Evolutionary conservation across 2,888 invertebrate genomes (phyloP).

Genomic region (Drosophila ezoana): DNA sequence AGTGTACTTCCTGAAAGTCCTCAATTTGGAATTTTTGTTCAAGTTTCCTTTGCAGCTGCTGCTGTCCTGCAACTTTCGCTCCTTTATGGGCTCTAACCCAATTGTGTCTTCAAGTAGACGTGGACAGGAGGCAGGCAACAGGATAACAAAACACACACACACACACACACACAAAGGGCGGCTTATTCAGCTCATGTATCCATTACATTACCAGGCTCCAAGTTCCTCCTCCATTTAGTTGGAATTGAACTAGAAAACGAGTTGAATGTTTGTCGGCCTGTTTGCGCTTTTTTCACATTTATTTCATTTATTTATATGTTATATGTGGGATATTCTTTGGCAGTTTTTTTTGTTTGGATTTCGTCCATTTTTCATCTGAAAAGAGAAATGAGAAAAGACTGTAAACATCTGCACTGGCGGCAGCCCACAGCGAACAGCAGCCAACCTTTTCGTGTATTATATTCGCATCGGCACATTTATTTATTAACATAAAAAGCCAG

Average conservation of each 20-base stretch:
- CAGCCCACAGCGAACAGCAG: slow-evolving; percentile 7
- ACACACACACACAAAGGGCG: slow-evolving; percentile 10
- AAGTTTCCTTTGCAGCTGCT: slow-evolving; percentile 7
- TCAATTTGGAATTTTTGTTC: slow-evolving; percentile 12
- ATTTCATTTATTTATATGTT: slow-evolving; percentile 39
- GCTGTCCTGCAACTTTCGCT: slow-evolving; percentile 51
- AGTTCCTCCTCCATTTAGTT: slow-evolving; percentile 67
- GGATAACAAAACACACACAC: slow-evolving; percentile 25
- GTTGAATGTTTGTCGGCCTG: slow-evolving; percentile 39
- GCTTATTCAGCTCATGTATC: slow-evolving; percentile 52
- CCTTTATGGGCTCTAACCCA: slow-evolving; percentile 54
- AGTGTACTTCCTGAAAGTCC: slow-evolving; percentile 1
- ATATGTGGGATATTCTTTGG: slow-evolving; percentile 6
- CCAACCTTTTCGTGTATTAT: slow-evolving; percentile 14
- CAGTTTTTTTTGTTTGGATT: slow-evolving; percentile 5
- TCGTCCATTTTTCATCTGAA: slow-evolving; percentile 13
- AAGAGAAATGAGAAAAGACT: slow-evolving; percentile 15
- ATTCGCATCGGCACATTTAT: slow-evolving; percentile 62
- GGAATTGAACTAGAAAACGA: slow-evolving; percentile 78
- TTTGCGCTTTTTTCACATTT: slow-evolving; percentile 41
- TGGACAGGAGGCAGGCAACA: slow-evolving; percentile 17
- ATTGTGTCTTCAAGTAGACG: slow-evolving; percentile 67
- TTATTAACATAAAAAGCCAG: slow-evolving; percentile 82
- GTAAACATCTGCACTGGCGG: slow-evolving; percentile 33
- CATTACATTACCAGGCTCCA: slow-evolving; percentile 70